Conservation (phyloP, 2,113 vertebrate genomes). For the Delphinus delphis region DNA sequence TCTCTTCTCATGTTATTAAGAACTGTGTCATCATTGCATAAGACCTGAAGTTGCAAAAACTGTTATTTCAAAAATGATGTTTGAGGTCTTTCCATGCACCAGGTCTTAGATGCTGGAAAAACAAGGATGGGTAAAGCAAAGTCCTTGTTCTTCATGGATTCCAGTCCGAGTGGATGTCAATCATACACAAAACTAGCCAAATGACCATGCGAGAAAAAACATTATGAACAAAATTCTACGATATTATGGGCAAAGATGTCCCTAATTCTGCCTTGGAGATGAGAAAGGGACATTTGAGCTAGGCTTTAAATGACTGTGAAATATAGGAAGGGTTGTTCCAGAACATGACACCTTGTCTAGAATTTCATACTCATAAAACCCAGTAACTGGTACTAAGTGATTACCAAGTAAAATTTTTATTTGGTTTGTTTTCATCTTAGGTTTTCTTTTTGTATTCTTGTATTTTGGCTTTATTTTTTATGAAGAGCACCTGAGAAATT, state of each 20-base stretch:
- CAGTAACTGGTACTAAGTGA: not conserved
- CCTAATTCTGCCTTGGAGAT: not conserved
- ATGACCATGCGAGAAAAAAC: not conserved
- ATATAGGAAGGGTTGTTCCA: not conserved
- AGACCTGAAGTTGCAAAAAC: not conserved
- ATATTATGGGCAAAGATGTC: not conserved
- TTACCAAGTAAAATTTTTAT: slow-evolving; percentile 1
- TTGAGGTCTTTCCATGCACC: not conserved
- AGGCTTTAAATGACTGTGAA: not conserved
- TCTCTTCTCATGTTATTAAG: not conserved
- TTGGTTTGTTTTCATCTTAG: slow-evolving; percentile 15
- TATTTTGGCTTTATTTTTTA: slow-evolving; percentile 41
- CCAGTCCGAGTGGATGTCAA: not conserved
- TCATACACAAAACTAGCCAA: not conserved
- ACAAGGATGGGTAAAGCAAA: not conserved
- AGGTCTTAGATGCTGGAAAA: not conserved
- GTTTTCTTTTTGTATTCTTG: slow-evolving; percentile 37
- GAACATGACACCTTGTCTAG: not conserved
- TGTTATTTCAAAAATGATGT: not conserved
- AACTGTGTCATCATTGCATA: not conserved
- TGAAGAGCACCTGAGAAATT: not conserved
- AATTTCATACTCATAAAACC: slow-evolving; percentile 33
- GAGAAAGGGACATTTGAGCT: not conserved
- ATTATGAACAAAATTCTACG: not conserved
- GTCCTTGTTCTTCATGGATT: not conserved